Base-by-base conservation (phyloP, 1,140 invertebrate genomes). In the Lethocerus indicus region DNA sequence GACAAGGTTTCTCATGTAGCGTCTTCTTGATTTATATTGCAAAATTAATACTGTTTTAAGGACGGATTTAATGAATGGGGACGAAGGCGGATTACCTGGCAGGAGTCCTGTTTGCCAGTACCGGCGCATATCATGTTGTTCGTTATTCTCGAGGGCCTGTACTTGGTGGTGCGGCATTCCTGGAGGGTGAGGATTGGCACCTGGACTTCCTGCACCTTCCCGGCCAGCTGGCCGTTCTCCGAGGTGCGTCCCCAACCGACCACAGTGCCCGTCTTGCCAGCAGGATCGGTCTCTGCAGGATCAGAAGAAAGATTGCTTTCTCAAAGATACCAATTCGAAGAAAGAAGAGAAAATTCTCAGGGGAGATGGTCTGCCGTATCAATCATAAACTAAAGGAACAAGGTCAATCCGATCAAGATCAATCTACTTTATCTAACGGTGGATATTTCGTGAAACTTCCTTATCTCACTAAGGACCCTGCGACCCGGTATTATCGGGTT, bases 181-280 rank as follows among this genome's bases (percentile, higher is more conserved):
- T 67, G 63, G 36, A 86, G 71, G 29, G 76, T 81, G 48, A 87
- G 71, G 45, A 90, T 87, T 2, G 85, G 85, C 9, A 90, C 85
- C 58, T 81, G 73, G 1, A 87, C 84, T 63, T 90, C 83, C 56
- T 87, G 83, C 1, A 87, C 79, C 25, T 79, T 69, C 3, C 75
- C 76, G 0, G 85, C 80, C n/a, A 87, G 60, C 58, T 73, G 72
- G n/a, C 84, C 84, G 18, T 83, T 83, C 60, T 87, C 82, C 0
- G 74, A 74, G 0, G 81, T 81, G 20, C 84, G 67, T 1, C 87
- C 87, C 87, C 87, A 91, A 4, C 87, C 87, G 0, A 87, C 75
- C 20, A 82, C 84, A 13, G 72, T 78, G 28, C 77, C 86, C 54
- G 70, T 69, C 59, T 75, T 79, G 45, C 84, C 83, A 37, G 81